Base-by-base conservation (phyloP, 1,140 invertebrate genomes). In the Drosophila prosaltans region DNA sequence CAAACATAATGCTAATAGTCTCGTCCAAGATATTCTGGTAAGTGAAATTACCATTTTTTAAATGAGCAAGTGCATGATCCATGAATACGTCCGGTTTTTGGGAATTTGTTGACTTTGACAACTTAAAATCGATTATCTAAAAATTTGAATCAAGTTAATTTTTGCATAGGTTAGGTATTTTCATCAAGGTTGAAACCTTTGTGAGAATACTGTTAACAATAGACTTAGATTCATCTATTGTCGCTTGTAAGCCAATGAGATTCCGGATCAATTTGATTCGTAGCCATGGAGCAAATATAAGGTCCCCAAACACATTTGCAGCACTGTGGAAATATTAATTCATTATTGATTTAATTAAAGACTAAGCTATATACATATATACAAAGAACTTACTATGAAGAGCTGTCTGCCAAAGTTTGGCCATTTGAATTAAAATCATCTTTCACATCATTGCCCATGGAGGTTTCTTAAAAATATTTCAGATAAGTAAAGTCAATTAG, bases 21-120 rank as follows among this genome's bases (percentile, higher is more conserved):
- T 91, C 82, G 45, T 76, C 76, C 24, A 76, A 74, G 0, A 90
- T 73, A 45, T 88, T 65, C 2, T 77, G 11, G 10, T n/a, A 67
- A 11, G 41, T 66, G n/a, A 91, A 78, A 24, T 55, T 43, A 5
- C 70, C 72, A 1, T 51, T 69, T 16, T 40, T 69, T 0, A 69
- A 32, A 1, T 88, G 72, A 24, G 8, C 5, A n/a, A 48, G 21
- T 24, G 43, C 16, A 16, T 45, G 43, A 21, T 45, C 43, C 16
- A 45, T 45, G 4, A 45, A 45, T 6, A 8, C 2, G 4, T 21
- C 10, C 16, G 43, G 43, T 16, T 45, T 9, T 1, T 41, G 2
- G 10, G 2, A 9, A 3, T 3, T 43, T n/a, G 43, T 7, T 21
- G 3, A 21, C n/a, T 21, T 45, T 45, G 6, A 21, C 2, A 45